Evolutionary conservation across 2,797 vertebrate species (phyloP).

Genomic region (Sebastes umbrosus): DNA sequence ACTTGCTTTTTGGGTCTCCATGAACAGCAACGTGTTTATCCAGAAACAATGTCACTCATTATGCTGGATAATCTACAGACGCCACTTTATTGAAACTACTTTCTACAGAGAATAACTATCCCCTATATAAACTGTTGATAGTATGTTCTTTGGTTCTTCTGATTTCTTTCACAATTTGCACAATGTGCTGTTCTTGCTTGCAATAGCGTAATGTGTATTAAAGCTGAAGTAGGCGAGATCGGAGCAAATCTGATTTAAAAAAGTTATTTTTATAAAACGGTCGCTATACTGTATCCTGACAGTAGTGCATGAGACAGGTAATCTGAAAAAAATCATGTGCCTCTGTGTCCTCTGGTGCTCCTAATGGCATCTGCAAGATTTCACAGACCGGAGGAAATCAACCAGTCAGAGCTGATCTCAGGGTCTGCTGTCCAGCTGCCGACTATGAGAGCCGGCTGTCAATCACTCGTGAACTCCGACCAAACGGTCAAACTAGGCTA

Average conservation of each 20-base stretch:
- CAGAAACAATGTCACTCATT: not conserved
- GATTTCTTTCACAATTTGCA: not conserved
- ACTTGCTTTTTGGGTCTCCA: not conserved
- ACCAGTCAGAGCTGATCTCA: no score
- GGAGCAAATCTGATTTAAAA: no score
- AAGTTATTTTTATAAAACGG: no score
- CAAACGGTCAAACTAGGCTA: no score
- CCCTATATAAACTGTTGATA: not conserved
- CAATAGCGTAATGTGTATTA: not conserved
- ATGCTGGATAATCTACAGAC: not conserved
- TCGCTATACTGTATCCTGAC: no score
- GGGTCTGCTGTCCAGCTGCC: no score
- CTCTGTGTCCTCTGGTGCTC: no score
- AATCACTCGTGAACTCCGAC: no score
- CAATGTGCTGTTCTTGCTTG: not conserved
- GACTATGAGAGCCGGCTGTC: no score
- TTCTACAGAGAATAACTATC: not conserved
- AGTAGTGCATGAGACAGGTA: not conserved
- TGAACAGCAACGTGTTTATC: not conserved
- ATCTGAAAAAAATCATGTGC: not conserved
- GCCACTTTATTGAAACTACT: not conserved
- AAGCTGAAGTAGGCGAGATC: not conserved
- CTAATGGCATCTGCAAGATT: no score
- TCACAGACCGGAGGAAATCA: no score
- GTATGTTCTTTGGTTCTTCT: not conserved